phyloP scores from a whole-genome alignment of 1,140 invertebrate genomes.

The Rhynchophorus ferrugineus region DNA sequence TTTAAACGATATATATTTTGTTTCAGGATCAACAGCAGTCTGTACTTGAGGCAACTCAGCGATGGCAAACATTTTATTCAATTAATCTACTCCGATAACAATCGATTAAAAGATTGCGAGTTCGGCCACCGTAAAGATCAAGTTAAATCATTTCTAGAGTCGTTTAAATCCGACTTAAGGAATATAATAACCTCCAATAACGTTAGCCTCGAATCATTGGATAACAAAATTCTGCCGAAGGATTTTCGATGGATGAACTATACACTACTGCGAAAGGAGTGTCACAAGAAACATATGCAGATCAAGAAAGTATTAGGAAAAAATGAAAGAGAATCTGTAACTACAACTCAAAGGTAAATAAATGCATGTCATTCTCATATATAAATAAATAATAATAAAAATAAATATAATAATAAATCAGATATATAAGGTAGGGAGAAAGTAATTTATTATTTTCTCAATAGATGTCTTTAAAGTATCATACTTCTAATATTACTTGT shows the following conservation, averaged over 20 bases:
- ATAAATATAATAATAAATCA: too few relatives aligned
- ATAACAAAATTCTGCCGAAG: conserved; percentile 37
- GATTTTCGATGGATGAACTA: conserved; percentile 47
- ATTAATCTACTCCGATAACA: conserved; percentile 54
- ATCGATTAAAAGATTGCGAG: conserved; percentile 57
- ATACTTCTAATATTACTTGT: too few relatives aligned
- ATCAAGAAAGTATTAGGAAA: conserved; percentile 22
- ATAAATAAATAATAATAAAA: too few relatives aligned
- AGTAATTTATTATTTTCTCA: too few relatives aligned
- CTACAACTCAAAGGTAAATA: too few relatives aligned
- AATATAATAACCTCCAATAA: conserved; percentile 41
- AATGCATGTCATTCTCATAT: too few relatives aligned
- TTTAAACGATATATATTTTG: conserved; percentile 6
- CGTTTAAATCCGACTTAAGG: conserved; percentile 48
- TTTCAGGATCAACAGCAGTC: conserved; percentile 44
- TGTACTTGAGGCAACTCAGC: conserved; percentile 57
- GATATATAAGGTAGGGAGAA: too few relatives aligned
- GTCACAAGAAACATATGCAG: conserved; percentile 41
- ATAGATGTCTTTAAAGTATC: too few relatives aligned
- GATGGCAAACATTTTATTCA: conserved; percentile 59
- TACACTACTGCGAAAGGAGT: conserved; percentile 44
- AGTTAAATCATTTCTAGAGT: conserved; percentile 48
- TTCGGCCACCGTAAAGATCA: conserved; percentile 47
- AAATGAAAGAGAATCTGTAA: neutral
- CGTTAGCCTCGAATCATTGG: conserved; percentile 32